phyloP scores from a whole-genome alignment of 2,797 vertebrate species.

The Varecia variegata region DNA sequence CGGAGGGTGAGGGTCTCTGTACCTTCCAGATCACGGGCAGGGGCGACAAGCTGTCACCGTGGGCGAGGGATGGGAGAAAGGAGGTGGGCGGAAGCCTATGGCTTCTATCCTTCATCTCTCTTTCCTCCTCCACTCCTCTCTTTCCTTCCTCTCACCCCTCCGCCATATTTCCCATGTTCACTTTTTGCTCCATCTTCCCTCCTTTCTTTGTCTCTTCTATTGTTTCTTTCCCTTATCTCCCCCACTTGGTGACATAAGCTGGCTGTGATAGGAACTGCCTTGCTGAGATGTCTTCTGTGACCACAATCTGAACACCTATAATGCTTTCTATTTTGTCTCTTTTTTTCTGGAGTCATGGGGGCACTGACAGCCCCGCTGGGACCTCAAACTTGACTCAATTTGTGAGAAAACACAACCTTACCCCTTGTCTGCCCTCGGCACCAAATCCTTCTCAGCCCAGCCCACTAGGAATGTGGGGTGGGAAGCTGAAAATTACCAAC shows the following conservation, averaged over 20 bases:
- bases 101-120: neutral
- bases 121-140: neutral
- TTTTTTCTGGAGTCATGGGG: neutral
- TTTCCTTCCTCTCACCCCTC: neutral
- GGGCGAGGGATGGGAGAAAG: neutral
- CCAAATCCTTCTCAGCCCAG: neutral
- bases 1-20: neutral
- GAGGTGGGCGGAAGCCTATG: neutral
- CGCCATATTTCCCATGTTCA: neutral
- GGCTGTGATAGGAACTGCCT: neutral
- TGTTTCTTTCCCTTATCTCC: slow-evolving; percentile 30
- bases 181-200: neutral
- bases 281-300: neutral
- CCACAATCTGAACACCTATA: neutral
- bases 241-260: slow-evolving; percentile 46
- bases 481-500: neutral
- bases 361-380: neutral
- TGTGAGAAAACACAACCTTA: neutral
- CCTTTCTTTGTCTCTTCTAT: slow-evolving; percentile 55
- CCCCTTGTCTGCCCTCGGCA: neutral
- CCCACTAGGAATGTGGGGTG: neutral
- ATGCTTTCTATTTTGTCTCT: neutral
- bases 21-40: neutral
- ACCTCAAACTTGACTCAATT: neutral
- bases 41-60: neutral